Evolutionary conservation across 2,797 vertebrate species (phyloP).

Genomic region (Halcyon leucocephala): DNA sequence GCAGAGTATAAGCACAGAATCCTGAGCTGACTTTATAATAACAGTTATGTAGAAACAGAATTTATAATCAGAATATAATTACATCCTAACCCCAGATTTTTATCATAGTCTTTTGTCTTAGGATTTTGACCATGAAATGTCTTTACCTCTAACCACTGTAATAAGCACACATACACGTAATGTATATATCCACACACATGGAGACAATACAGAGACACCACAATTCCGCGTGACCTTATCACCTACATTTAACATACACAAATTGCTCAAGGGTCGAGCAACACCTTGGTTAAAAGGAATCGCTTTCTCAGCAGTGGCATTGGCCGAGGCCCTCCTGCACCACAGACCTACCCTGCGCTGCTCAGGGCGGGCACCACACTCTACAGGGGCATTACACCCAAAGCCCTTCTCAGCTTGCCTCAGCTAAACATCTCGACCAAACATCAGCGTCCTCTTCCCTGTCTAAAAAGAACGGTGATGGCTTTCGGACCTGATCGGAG

Average conservation of each 20-base stretch:
- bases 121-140: not conserved
- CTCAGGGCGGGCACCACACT: not conserved
- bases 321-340: not conserved
- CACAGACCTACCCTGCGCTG: not conserved
- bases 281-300: not conserved
- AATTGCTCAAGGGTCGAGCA: not conserved
- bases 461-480: not conserved
- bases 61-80: not conserved
- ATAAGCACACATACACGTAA: accelerated
- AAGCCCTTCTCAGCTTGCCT: not conserved
- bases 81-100: not conserved
- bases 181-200: accelerated
- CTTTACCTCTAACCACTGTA: not conserved
- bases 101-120: not conserved
- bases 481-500: accelerated
- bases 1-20: not conserved
- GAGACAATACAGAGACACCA: not conserved
- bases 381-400: accelerated
- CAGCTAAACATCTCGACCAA: not conserved
- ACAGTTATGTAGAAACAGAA: not conserved
- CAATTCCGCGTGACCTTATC: not conserved
- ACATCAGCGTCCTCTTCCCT: not conserved
- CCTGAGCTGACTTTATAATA: not conserved
- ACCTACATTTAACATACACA: not conserved
- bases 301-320: not conserved